Base-by-base conservation (phyloP, 2,797 vertebrate genomes). In the Argya squamiceps region DNA sequence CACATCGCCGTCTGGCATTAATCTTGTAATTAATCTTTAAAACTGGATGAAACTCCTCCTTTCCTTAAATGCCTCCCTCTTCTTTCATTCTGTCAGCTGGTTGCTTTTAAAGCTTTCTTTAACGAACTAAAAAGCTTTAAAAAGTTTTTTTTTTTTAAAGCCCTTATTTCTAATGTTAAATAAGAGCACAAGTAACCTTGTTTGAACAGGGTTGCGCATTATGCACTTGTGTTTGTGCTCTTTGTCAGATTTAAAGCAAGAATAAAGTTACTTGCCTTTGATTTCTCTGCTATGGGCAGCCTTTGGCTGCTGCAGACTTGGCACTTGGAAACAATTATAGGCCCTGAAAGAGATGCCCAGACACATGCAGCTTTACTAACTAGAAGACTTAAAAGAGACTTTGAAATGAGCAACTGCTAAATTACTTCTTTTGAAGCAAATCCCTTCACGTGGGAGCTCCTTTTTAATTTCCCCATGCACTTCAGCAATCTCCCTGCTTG, bases 401-500 rank as follows among this genome's bases (percentile, higher is more conserved):
- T 84, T 23, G 56, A 85, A 90, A 82, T 62, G 30, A 71, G 44
- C 23, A 56, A 24, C 52, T 89, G n/a, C 67, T 93, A 75, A 92
- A 49, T 78, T 8, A 62, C 44, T 89, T 85, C 32, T 81, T 82
- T 44, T 79, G 36, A 82, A 77, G 52, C 58, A 22, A 24, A 3
- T 69, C 12, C 15, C 37, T 87, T 71, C 30, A 39, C 0, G 0
- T 74, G 44, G 69, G 84, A 75, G 41, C 15, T 77, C 37, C 16
- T 23, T 88, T 71, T 92, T 62, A 41, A 80, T 93, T 93, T 58
- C 44, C 10, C 1, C 27, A 2, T 1, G 2, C 16, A 9, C 32
- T 15, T 32, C 0, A 4, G 23, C 22, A 6, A 56, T 82, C 15
- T 15, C 53, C 19, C 75, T 0, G 0, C n/a, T 46, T 11, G 20